phyloP scores from a whole-genome alignment of 2,888 invertebrate species.

The Agrilus cyanescens region DNA sequence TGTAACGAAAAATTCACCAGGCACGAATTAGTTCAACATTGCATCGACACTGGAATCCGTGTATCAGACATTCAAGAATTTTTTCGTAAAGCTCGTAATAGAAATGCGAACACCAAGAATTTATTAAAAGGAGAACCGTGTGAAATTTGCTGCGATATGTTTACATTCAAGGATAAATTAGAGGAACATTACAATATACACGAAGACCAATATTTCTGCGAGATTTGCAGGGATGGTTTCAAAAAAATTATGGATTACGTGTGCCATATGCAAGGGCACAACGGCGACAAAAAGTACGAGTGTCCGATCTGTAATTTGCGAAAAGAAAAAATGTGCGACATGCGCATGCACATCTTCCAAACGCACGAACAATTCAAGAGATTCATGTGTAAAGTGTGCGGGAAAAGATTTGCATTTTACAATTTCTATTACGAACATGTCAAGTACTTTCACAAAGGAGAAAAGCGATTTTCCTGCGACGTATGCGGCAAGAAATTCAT shows the following conservation, averaged over 20 bases:
- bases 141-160: no score
- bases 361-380: slow-evolving; percentile 17
- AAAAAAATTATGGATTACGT: slow-evolving; percentile 17
- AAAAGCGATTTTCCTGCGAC: slow-evolving; percentile 25
- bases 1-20: slow-evolving; percentile 9
- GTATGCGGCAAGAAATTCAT: slow-evolving; percentile 26
- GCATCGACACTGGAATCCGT: no score
- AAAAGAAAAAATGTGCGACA: slow-evolving; percentile 10
- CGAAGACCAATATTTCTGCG: slow-evolving; percentile 19
- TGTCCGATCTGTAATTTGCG: slow-evolving; percentile 13
- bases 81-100: no score
- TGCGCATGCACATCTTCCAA: slow-evolving; percentile 17
- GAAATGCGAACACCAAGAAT: not conserved
- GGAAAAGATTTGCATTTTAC: slow-evolving; percentile 22
- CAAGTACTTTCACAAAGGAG: slow-evolving; percentile 23
- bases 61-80: no score
- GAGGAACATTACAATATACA: slow-evolving; percentile 9
- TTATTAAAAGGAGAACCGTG: not conserved
- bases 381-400: slow-evolving; percentile 24
- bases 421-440: slow-evolving; percentile 22
- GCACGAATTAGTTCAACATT: slow-evolving; percentile 2
- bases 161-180: no score
- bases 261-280: slow-evolving; percentile 12
- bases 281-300: slow-evolving; percentile 8
- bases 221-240: slow-evolving; percentile 19